Evolutionary conservation across 1,140 invertebrate genomes (phyloP).

Genomic region (Diachasma alloeum): DNA sequence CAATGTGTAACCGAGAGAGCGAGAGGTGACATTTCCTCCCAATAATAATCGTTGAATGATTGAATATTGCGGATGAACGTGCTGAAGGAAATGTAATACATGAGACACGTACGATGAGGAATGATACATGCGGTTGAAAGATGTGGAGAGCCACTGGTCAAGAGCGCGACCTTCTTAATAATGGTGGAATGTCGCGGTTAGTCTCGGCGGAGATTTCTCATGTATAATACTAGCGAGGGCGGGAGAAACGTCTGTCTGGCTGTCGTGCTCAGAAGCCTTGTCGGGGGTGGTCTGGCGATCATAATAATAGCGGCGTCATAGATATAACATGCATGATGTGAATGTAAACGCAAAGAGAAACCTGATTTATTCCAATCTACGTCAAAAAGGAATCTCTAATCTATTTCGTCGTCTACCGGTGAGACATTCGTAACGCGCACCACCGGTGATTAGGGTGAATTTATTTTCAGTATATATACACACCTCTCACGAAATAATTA

Average conservation of each 20-base stretch:
- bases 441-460: slow-evolving; percentile 35
- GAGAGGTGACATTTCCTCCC: no score
- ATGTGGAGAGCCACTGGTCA: slow-evolving; percentile 19
- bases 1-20: not conserved
- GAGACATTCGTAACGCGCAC: slow-evolving; percentile 29
- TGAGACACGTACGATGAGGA: not conserved
- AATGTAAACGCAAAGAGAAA: not conserved
- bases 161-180: slow-evolving; percentile 32
- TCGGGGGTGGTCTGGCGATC: slow-evolving; percentile 32
- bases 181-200: slow-evolving; percentile 33
- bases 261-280: slow-evolving; percentile 26
- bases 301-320: slow-evolving; percentile 44
- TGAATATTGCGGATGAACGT: not conserved
- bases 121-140: not conserved
- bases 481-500: slow-evolving; percentile 26
- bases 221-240: slow-evolving; percentile 10
- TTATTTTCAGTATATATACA: slow-evolving; percentile 17
- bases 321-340: slow-evolving; percentile 34
- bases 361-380: slow-evolving; percentile 32
- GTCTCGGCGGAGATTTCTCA: slow-evolving; percentile 17
- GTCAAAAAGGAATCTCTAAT: slow-evolving; percentile 36
- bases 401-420: slow-evolving; percentile 31
- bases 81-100: not conserved
- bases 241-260: slow-evolving; percentile 31
- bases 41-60: no score